Conservation (phyloP, 2,888 invertebrate genomes). For the Drosophila pegasa region DNA sequence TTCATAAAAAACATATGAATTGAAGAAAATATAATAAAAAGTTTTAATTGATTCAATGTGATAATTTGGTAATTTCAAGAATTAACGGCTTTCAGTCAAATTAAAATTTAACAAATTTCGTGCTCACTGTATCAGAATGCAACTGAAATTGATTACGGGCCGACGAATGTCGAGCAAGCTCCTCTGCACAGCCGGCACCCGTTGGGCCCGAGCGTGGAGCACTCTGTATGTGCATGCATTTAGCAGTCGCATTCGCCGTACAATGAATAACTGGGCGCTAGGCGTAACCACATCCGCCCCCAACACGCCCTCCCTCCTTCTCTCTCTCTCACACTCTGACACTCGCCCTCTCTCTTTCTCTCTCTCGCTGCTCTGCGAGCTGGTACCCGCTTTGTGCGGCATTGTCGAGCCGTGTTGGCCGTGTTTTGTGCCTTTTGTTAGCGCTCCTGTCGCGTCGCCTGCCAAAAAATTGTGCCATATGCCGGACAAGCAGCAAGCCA, state of each 20-base stretch:
- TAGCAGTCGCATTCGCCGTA: slow-evolving; percentile 48
- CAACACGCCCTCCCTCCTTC: not conserved
- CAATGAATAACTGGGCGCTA: slow-evolving; percentile 31
- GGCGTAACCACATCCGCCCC: slow-evolving; percentile 3
- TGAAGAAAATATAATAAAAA: not conserved
- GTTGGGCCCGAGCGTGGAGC: slow-evolving; percentile 2
- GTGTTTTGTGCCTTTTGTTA: slow-evolving; percentile 73
- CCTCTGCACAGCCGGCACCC: slow-evolving; percentile 1
- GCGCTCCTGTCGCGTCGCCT: slow-evolving; percentile 40
- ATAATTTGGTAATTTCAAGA: not conserved
- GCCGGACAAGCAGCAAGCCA: slow-evolving; percentile 51
- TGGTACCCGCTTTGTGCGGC: slow-evolving; percentile 37
- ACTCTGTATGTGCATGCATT: slow-evolving; percentile 73
- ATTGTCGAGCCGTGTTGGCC: slow-evolving; percentile 60
- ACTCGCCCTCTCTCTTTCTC: not conserved
- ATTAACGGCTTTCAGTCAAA: not conserved
- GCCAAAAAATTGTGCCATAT: slow-evolving; percentile 76
- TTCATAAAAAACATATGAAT: not conserved
- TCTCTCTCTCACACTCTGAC: not conserved
- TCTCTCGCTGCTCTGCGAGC: not conserved
- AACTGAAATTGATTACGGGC: not conserved
- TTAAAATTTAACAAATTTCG: too few species aligned
- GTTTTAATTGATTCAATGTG: not conserved
- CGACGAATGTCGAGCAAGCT: too few species aligned
- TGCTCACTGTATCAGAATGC: too few species aligned